Conservation (phyloP, 92 coral and sea anemone species). For the Epizoanthus illoricatus region DNA sequence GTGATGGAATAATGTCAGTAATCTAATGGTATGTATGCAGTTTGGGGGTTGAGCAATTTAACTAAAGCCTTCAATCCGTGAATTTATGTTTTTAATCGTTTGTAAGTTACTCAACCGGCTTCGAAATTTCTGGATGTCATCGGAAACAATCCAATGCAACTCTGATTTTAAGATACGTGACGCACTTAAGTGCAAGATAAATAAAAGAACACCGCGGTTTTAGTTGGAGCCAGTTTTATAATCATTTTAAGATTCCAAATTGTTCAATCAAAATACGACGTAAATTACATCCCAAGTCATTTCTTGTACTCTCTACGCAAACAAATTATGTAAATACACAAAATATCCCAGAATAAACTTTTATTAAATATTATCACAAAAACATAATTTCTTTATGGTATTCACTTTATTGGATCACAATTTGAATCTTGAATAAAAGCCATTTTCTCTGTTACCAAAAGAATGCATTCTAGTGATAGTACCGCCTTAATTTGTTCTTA, state of each 20-base stretch:
- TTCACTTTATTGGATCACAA: background rate
- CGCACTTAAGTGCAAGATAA: no score
- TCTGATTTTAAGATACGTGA: no score
- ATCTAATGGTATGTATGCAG: no score
- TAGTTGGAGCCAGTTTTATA: background rate
- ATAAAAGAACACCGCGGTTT: background rate
- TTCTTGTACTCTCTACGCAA: background rate
- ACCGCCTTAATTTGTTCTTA: no score
- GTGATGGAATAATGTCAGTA: no score
- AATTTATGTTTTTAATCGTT: no score
- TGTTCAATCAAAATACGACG: slow-evolving; percentile 11
- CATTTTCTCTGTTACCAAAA: slow-evolving; percentile 8
- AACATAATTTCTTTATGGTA: no score
- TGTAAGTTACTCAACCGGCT: no score
- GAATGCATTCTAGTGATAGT: background rate
- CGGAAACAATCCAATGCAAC: no score
- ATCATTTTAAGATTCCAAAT: background rate
- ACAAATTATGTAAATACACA: slow-evolving; percentile 24
- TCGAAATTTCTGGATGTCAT: no score
- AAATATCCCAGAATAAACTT: background rate
- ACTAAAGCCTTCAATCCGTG: no score
- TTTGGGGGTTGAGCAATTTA: no score
- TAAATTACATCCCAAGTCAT: slow-evolving; percentile 2
- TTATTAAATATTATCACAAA: background rate
- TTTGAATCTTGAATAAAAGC: background rate